Evolutionary conservation across 37 sponge, comb jelly and placozoan genomes (phyloP).

Genomic region (Tethya wilhelma): DNA sequence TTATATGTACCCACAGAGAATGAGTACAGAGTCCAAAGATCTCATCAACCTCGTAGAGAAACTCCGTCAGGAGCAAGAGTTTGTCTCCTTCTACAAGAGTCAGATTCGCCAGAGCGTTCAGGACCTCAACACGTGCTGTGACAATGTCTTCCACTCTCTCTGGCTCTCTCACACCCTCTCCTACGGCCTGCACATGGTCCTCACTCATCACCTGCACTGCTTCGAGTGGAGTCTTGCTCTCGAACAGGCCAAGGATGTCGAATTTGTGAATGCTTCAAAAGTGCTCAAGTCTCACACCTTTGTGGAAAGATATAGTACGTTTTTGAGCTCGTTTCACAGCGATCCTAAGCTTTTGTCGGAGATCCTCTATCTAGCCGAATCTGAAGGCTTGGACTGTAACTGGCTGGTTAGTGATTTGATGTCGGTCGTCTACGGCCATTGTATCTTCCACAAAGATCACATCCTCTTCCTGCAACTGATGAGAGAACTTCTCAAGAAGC

Average conservation of each 20-base stretch:
- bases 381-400: constrained; percentile 54
- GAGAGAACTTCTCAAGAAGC: constrained; percentile 24
- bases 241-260: not conserved
- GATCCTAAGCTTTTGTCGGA: constrained; percentile 30
- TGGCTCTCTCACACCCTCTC: constrained; percentile 52
- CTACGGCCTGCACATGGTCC: constrained; percentile 16
- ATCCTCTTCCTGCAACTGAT: constrained; percentile 38
- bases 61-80: constrained; percentile 59
- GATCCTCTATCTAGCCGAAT: constrained; percentile 34
- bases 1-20: not conserved
- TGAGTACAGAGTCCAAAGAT: constrained; percentile 4
- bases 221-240: constrained; percentile 43
- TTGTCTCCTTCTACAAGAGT: constrained; percentile 30
- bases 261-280: constrained; percentile 46
- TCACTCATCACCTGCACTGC: constrained; percentile 8
- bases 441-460: constrained; percentile 61
- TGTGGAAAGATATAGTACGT: constrained; percentile 21
- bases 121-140: constrained; percentile 42
- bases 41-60: constrained; percentile 37
- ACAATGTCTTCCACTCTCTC: constrained; percentile 47
- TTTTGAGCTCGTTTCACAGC: constrained; percentile 19
- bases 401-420: constrained; percentile 51
- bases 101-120: constrained; percentile 19
- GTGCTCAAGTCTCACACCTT: constrained; percentile 6
- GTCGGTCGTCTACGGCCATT: constrained; percentile 65